A percentile compares a stretch with the other conserved stretches of the same genome.
Conservation (phyloP, 2,113 vertebrate genomes). For the Osmerus eperlanus region DNA sequence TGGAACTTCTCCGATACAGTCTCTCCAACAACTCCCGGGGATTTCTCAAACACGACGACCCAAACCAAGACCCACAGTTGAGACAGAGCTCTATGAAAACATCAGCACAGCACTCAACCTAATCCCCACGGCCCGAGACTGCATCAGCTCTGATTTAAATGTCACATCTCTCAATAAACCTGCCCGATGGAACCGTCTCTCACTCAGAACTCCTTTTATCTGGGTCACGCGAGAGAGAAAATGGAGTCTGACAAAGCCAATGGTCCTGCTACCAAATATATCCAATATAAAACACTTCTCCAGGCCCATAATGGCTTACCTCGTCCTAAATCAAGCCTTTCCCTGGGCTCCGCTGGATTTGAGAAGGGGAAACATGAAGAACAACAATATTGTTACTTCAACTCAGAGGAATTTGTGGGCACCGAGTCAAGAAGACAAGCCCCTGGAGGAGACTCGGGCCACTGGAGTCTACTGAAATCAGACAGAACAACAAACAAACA, state of each 20-base stretch:
- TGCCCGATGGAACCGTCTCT: conserved; percentile 28
- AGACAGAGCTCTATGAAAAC: background rate
- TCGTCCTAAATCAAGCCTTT: conserved; percentile 29
- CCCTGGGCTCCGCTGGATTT: conserved; percentile 23
- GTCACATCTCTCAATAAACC: conserved; percentile 49
- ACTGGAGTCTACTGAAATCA: conserved; percentile 34
- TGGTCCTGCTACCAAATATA: conserved; percentile 22
- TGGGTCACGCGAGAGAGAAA: conserved; percentile 29
- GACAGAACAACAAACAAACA: conserved; percentile 41
- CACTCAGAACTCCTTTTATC: conserved; percentile 33
- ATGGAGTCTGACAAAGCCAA: conserved; percentile 19
- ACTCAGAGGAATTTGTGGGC: conserved; percentile 51
- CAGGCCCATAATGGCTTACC: conserved; percentile 17
- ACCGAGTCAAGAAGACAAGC: conserved; percentile 45
- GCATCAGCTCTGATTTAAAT: conserved; percentile 34
- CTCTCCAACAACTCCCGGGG: background rate
- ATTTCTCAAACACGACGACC: background rate
- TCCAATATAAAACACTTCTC: conserved; percentile 32
- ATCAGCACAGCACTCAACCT: conserved; percentile 32
- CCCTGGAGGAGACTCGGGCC: conserved; percentile 31
- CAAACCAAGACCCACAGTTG: background rate
- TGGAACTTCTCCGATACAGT: too few species aligned
- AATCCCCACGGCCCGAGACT: conserved; percentile 19
- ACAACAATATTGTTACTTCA: conserved; percentile 55
- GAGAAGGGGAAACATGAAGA: conserved; percentile 40